phyloP scores from a whole-genome alignment of 2,888 invertebrate species.

The Tipula lateralis region DNA sequence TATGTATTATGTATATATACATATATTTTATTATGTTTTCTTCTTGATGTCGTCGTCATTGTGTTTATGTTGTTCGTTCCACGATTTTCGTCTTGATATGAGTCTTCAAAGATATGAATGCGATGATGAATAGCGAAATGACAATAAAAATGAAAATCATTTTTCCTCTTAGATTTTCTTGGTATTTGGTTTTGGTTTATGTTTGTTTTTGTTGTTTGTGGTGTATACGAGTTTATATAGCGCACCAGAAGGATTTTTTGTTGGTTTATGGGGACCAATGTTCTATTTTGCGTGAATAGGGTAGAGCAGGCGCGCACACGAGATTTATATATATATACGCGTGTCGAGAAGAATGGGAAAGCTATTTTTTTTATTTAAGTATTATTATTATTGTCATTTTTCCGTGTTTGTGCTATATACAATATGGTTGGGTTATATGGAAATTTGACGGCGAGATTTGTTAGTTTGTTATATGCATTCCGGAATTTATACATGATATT shows the following conservation, averaged over 20 bases:
- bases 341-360: background rate
- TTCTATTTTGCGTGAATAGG: background rate
- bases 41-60: background rate
- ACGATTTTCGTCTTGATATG: background rate
- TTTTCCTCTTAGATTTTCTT: background rate
- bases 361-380: background rate
- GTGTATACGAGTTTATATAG: too few species aligned
- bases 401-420: background rate
- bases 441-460: conserved; percentile 1
- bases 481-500: background rate
- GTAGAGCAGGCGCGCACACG: background rate
- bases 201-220: background rate
- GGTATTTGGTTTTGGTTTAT: background rate
- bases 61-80: background rate
- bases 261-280: background rate
- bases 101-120: background rate
- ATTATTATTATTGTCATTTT: background rate
- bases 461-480: background rate
- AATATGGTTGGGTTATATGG: background rate
- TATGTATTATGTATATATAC: background rate
- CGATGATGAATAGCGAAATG: conserved; percentile 11
- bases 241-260: background rate
- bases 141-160: conserved; percentile 19
- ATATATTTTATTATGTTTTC: background rate
- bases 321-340: background rate